Evolutionary conservation across 1,140 invertebrate species (phyloP).

Genomic region (Thalassaphorura encarpata): DNA sequence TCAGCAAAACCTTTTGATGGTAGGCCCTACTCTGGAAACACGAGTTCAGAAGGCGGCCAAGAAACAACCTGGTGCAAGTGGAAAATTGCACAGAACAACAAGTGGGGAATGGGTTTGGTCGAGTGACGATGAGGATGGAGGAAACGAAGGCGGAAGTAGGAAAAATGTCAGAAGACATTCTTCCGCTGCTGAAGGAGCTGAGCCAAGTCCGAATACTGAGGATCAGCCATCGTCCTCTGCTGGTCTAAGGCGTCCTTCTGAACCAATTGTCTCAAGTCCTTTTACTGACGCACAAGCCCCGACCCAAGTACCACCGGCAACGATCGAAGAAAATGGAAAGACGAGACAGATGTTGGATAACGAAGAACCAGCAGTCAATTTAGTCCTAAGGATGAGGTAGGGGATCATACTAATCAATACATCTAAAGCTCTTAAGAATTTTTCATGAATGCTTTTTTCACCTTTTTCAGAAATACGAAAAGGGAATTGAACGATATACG

Average conservation of each 20-base stretch:
- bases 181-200: conserved; percentile 13
- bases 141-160: conserved; percentile 13
- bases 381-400: conserved; percentile 69
- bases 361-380: conserved; percentile 47
- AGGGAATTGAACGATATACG: conserved; percentile 93
- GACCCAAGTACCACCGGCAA: no score
- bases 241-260: background rate
- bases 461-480: conserved; percentile 61
- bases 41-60: conserved; percentile 32
- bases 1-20: conserved; percentile 75
- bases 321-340: conserved; percentile 7
- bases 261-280: background rate
- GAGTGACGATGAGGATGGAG: conserved; percentile 65
- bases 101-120: conserved; percentile 99
- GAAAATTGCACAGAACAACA: conserved; percentile 80
- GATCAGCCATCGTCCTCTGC: background rate
- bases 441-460: conserved; percentile 6
- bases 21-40: conserved; percentile 55
- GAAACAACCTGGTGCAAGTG: conserved; percentile 74
- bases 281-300: background rate
- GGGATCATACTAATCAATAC: no score
- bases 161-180: conserved; percentile 21
- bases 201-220: conserved; percentile 6
- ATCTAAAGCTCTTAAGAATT: no score
- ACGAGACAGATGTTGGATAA: background rate